A percentile compares a stretch with the other conserved stretches of the same genome.
These are phyloP conservation scores for Liasis olivaceus DNA, from an alignment of 2,797 vertebrate genomes.

Conservation along the genomic window DNA sequence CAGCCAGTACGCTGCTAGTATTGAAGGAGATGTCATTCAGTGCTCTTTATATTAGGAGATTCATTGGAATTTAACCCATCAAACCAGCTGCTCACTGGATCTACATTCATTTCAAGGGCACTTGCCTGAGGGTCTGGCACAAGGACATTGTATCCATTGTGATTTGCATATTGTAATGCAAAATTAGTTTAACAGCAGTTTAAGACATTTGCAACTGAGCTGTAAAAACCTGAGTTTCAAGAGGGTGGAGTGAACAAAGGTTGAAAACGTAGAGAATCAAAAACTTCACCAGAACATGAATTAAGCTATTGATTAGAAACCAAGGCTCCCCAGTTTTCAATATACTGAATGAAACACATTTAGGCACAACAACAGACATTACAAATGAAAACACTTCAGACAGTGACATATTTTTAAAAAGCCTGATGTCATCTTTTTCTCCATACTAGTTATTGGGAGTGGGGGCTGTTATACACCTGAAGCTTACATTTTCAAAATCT, in stretches of 20 bases:
- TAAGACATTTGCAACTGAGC: conserved; percentile 17
- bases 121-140: background rate
- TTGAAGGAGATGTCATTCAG: background rate
- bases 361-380: background rate
- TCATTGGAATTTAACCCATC: background rate
- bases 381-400: background rate
- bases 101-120: conserved; percentile 12
- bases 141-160: conserved; percentile 24
- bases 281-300: conserved; percentile 1
- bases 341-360: conserved; percentile 10
- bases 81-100: background rate
- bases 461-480: too few species aligned
- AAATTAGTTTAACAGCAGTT: conserved; percentile 27
- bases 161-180: conserved; percentile 38
- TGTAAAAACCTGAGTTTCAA: background rate
- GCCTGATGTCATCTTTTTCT: background rate
- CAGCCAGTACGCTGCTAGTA: background rate
- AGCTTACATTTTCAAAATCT: background rate
- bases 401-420: background rate
- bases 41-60: background rate
- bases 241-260: background rate
- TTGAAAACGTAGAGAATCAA: background rate
- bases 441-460: background rate
- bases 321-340: conserved; percentile 3
- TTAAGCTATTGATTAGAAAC: conserved; percentile 17